Evolutionary conservation across 2,113 vertebrate genomes (phyloP).

Genomic region (Zapus hudsonius): DNA sequence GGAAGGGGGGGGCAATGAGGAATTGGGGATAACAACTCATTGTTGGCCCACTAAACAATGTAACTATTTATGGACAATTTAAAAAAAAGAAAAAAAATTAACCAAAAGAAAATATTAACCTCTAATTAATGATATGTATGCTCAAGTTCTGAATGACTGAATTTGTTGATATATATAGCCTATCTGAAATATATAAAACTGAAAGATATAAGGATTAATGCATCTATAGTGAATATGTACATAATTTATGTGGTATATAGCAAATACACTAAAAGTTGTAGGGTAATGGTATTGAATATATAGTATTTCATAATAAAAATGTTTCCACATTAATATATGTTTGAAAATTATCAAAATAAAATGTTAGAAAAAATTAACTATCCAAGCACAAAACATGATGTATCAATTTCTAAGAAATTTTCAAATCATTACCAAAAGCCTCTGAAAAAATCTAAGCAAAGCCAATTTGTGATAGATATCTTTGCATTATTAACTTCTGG

Average conservation of each 20-base stretch:
- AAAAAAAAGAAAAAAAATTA: too few species aligned
- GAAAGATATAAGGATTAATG: not conserved
- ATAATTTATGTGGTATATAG: slow-evolving; percentile 2
- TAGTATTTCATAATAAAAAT: not conserved
- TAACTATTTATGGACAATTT: too few species aligned
- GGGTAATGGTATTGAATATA: not conserved
- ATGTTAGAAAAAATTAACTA: slow-evolving; percentile 43
- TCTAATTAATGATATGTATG: not conserved
- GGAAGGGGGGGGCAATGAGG: too few species aligned
- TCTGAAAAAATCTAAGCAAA: not conserved
- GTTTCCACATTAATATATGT: slow-evolving; percentile 4
- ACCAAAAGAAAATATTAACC: not conserved
- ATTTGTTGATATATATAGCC: not conserved
- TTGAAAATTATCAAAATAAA: slow-evolving; percentile 40
- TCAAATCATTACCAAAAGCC: slow-evolving; percentile 19
- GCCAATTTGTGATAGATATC: slow-evolving; percentile 7
- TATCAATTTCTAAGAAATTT: slow-evolving; percentile 44
- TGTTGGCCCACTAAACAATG: too few species aligned
- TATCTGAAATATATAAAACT: slow-evolving; percentile 14
- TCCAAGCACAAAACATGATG: not conserved
- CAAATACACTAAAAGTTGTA: slow-evolving; percentile 23
- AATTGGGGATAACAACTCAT: too few species aligned
- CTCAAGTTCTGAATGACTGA: not conserved
- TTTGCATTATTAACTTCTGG: slow-evolving; percentile 47
- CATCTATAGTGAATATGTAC: not conserved